A percentile compares a stretch with the other conserved stretches of the same genome.
These are phyloP conservation scores for Terrapene triunguis DNA, from an alignment of 2,113 vertebrate genomes.

Conservation along the genomic window DNA sequence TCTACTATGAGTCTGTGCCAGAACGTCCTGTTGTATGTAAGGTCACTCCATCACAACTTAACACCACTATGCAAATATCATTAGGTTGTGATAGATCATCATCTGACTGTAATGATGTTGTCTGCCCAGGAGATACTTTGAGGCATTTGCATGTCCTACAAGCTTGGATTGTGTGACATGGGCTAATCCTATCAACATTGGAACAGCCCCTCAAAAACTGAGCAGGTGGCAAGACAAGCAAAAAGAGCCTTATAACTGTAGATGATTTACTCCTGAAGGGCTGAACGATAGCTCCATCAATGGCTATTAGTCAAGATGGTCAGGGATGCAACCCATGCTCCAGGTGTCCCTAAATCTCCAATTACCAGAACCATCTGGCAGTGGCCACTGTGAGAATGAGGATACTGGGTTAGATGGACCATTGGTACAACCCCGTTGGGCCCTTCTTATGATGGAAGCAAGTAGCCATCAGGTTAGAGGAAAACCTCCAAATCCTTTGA, in stretches of 20 bases:
- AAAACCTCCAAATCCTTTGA: neutral
- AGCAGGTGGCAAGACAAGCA: neutral
- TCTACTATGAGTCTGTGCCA: neutral
- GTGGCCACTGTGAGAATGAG: neutral
- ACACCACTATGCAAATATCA: neutral
- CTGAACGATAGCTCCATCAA: neutral
- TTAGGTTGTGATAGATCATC: neutral
- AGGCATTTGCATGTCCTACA: neutral
- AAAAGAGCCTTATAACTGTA: neutral
- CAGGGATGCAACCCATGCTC: neutral
- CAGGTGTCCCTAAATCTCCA: neutral
- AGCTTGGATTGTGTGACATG: constrained; percentile 24
- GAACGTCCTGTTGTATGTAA: neutral
- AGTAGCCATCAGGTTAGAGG: neutral
- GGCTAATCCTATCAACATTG: neutral
- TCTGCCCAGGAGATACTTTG: neutral
- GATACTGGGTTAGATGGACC: neutral
- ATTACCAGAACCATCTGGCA: neutral
- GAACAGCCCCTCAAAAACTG: neutral
- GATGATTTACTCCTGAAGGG: neutral
- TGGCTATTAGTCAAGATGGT: neutral
- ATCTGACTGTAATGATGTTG: neutral
- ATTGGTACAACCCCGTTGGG: neutral
- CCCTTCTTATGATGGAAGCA: neutral
- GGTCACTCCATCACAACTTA: neutral